Evolutionary conservation across 1,140 invertebrate genomes (phyloP).

Genomic region (Pectinophora gossypiella): DNA sequence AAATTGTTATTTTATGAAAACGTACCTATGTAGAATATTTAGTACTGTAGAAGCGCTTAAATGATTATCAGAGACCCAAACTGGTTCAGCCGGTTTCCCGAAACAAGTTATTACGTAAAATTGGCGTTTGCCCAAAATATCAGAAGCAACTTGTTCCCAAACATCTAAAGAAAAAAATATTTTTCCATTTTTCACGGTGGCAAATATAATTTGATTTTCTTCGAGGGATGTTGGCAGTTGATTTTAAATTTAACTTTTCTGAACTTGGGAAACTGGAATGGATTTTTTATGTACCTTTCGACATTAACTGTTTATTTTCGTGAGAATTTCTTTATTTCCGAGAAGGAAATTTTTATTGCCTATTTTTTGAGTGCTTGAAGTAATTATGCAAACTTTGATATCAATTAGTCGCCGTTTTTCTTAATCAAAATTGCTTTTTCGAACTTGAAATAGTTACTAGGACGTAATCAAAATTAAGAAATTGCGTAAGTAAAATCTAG

Average conservation of each 20-base stretch:
- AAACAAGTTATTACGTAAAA: constrained; percentile 42
- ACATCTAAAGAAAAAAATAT: constrained; percentile 55
- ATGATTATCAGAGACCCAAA: constrained; percentile 27
- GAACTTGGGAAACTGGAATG: constrained; percentile 50
- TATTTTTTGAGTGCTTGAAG: not conserved
- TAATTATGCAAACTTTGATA: not conserved
- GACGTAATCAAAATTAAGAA: too few relatives aligned
- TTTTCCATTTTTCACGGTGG: constrained; percentile 59
- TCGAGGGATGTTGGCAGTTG: constrained; percentile 49
- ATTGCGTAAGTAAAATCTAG: too few relatives aligned
- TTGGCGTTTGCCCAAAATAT: constrained; percentile 52
- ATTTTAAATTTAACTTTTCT: constrained; percentile 59
- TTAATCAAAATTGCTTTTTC: too few relatives aligned
- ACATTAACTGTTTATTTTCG: constrained; percentile 52
- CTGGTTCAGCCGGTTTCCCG: not conserved
- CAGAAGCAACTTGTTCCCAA: constrained; percentile 40
- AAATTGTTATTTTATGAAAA: too few relatives aligned
- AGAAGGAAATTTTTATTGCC: not conserved
- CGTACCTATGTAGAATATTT: too few relatives aligned
- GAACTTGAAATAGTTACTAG: too few relatives aligned
- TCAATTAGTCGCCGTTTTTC: too few relatives aligned
- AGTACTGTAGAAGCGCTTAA: constrained; percentile 6
- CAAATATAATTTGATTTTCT: constrained; percentile 64
- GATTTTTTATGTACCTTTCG: constrained; percentile 55
- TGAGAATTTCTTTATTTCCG: constrained; percentile 22